Base-by-base conservation (phyloP, 2,113 vertebrate species). In the Strix aluco region DNA sequence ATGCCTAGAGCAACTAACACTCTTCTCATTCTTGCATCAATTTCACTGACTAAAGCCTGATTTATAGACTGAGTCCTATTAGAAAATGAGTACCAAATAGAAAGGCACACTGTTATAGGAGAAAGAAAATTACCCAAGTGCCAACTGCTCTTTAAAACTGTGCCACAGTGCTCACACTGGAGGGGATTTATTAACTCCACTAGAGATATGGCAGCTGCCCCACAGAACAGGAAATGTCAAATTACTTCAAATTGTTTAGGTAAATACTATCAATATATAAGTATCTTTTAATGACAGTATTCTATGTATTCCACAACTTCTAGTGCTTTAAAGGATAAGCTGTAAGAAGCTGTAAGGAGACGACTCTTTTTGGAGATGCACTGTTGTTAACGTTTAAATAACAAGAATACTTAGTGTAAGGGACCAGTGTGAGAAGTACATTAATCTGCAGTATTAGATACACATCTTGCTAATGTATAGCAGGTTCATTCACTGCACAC, bases 401-500 rank as follows among this genome's bases (percentile, higher is more conserved):
- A 30, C 6, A 63, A 17, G 23, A 65, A 78, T 0, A 2, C 14
- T 54, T 29, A 36, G 11, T 3, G 5, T 15, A 38, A 47, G 38
- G n/a, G n/a, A 46, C 2, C 19, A 72, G 15, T 2, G 5, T 1
- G 8, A 65, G 26, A 44, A 63, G 6, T 9, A 59, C 0, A 0
- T 38, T 42, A 1, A 29, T 13, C 29, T 46, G 23, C 47, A 77
- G 32, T 12, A 19, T 15, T 7, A 49, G 27, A 26, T 7, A 19
- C 11, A 7, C 3, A 42, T 7, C 27, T 85, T 9, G 2, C 27
- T 11, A 29, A 14, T 3, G 1, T 5, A 30, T 5, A 62, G 46
- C 0, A 0, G 6, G 11, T 17, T 30, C 26, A 22, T 20, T 80
- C 54, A 42, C 7, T 5, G 15, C 29, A 51, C 12, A 0, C 25